phyloP scores from a whole-genome alignment of 2,888 invertebrate species.

The Alsophila aescularia region DNA sequence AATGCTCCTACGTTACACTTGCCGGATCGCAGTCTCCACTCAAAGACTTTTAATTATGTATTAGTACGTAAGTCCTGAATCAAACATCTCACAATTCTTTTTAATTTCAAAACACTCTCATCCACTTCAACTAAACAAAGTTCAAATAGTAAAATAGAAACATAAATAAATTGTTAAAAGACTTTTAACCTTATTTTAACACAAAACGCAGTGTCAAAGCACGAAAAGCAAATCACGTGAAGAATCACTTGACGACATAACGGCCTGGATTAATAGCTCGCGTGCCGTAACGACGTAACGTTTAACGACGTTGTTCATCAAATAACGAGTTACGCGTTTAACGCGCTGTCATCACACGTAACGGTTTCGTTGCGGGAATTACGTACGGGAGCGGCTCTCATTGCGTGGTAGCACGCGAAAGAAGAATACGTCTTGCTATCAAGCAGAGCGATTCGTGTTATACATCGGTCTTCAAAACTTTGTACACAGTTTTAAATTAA shows the following conservation, averaged over 20 bases:
- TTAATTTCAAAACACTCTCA: too few species aligned
- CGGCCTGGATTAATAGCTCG: conserved; percentile 20
- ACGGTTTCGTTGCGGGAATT: conserved; percentile 8
- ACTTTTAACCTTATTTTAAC: background rate
- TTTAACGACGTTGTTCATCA: conserved; percentile 29
- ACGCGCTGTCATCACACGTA: conserved; percentile 30
- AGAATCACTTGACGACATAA: conserved; percentile 26
- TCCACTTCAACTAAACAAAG: background rate
- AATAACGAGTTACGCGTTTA: conserved; percentile 27
- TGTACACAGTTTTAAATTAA: too few species aligned
- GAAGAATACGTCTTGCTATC: conserved; percentile 10
- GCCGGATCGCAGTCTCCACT: too few species aligned
- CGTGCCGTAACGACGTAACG: conserved; percentile 24
- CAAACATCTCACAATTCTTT: too few species aligned
- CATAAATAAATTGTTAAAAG: too few species aligned
- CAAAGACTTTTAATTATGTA: too few species aligned
- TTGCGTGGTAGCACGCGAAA: conserved; percentile 20
- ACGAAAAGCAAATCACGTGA: conserved; percentile 21
- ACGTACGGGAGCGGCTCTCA: conserved; percentile 9
- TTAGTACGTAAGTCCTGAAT: too few species aligned
- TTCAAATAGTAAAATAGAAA: too few species aligned
- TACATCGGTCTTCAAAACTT: too few species aligned
- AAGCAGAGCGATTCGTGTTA: conserved; percentile 8
- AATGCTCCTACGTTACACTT: too few species aligned
- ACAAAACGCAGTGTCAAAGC: conserved; percentile 1